Evolutionary conservation across 2,888 invertebrate genomes (phyloP), one percentile per base, ranked within the genome.

Genomic region (Smittia sp.): DNA sequence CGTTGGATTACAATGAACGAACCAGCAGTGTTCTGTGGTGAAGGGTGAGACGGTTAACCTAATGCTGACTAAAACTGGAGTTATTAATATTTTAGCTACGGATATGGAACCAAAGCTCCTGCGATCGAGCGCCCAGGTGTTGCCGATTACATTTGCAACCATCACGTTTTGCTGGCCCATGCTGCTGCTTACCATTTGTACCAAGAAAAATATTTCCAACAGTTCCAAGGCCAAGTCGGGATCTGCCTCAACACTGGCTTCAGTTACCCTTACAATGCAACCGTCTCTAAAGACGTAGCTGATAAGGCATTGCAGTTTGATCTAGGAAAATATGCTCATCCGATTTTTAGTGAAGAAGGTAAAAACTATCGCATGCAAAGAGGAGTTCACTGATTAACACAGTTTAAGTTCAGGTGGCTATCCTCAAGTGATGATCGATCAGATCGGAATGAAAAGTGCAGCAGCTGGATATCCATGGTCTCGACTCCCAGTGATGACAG

Each of bases 1-100:
- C n/a, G 65, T 68, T 32, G 73, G 87, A 83, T 86, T 3, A 87
- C 88, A 0, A 81, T 87, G 46, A 87, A 87, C 76, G 87, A 87
- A 72, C 87, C 87, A 0, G 82, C 80, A 68, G 80, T 83, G 25
- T 80, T 82, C 38, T 83, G 83, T 75, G 32, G 32, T 32, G 32
- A 32, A 32, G 32, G 32, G 32, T 32, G 9, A 32, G 32, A 32
- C 9, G n/a, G n/a, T n/a, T n/a, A n/a, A n/a, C n/a, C n/a, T 32
- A 32, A 32, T 6, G 9, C 3, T 32, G 9, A 32, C 3, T 32
- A 6, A 6, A 32, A 32, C 9, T 32, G 32, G 9, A 32, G 9
- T 32, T 32, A 3, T 32, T 32, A 32, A 32, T 32, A 32, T 32
- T 76, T 78, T 4, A 84, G 83, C 0, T 85, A 84, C 41, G 82